A percentile compares a stretch with the other conserved stretches of the same genome.
Evolutionary conservation across 2,888 invertebrate genomes (phyloP).

Genomic region (Rotaria macrura): DNA sequence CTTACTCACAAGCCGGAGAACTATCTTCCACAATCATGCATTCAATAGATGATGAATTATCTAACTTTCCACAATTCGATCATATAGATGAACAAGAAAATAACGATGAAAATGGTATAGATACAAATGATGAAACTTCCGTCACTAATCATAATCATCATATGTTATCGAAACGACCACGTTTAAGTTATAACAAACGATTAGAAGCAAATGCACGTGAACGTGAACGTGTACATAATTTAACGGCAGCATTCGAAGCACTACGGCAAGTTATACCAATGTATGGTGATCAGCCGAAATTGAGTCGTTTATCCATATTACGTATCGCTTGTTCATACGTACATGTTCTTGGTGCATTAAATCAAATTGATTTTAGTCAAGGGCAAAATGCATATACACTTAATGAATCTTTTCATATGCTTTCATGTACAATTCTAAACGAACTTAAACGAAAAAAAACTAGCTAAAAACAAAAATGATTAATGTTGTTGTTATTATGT

Average conservation of each 20-base stretch:
- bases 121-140: background rate
- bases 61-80: background rate
- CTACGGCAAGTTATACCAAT: slow-evolving; percentile 72
- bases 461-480: too few relatives aligned
- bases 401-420: background rate
- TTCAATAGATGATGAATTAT: background rate
- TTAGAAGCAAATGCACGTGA: slow-evolving; percentile 89
- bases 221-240: slow-evolving; percentile 80
- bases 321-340: slow-evolving; percentile 87
- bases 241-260: slow-evolving; percentile 85
- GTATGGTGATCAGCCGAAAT: slow-evolving; percentile 80
- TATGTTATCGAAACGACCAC: background rate
- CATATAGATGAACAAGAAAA: background rate
- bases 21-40: background rate
- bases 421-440: background rate
- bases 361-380: slow-evolving; percentile 61
- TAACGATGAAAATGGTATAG: too few relatives aligned
- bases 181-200: slow-evolving; percentile 47
- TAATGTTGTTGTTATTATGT: too few relatives aligned
- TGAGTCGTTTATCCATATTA: slow-evolving; percentile 79
- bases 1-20: too few relatives aligned
- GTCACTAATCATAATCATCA: too few relatives aligned
- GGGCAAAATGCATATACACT: slow-evolving; percentile 50
- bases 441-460: background rate
- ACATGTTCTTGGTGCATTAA: slow-evolving; percentile 67